phyloP scores from a whole-genome alignment of 2,797 vertebrate species.

The Urophycis tenuis region DNA sequence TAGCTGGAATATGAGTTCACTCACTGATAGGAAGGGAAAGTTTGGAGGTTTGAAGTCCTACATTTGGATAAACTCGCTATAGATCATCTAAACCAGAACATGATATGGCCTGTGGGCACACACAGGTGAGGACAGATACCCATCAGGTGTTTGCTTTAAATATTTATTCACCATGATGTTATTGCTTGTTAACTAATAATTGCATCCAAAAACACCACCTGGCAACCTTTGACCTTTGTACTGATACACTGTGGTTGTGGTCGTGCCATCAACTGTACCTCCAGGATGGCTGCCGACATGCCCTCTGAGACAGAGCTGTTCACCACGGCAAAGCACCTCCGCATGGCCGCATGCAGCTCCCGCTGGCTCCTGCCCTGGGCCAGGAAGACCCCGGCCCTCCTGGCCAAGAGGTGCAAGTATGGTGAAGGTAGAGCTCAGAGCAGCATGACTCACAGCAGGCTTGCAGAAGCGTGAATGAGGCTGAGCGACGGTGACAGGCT shows the following conservation, averaged over 20 bases:
- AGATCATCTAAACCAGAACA: constrained; percentile 49
- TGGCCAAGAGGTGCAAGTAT: constrained; percentile 44
- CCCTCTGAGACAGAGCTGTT: constrained; percentile 94
- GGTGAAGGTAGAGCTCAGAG: constrained; percentile 42
- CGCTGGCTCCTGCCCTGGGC: constrained; percentile 75
- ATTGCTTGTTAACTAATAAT: neutral
- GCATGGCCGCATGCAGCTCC: constrained; percentile 82
- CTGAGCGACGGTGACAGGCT: constrained; percentile 54
- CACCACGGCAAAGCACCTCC: constrained; percentile 77
- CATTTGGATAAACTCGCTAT: constrained; percentile 50
- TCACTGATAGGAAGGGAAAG: constrained; percentile 48
- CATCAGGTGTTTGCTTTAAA: neutral
- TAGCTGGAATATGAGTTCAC: constrained; percentile 60
- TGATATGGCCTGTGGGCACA: constrained; percentile 25
- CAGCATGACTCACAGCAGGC: constrained; percentile 43
- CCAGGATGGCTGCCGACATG: constrained; percentile 93
- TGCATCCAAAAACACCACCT: neutral
- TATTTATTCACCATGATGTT: neutral
- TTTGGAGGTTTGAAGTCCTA: constrained; percentile 50
- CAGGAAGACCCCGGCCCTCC: constrained; percentile 79
- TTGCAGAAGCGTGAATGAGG: constrained; percentile 56
- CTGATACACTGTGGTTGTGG: neutral
- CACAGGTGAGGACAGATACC: constrained; percentile 1
- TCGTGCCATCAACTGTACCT: constrained; percentile 70
- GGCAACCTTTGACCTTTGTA: neutral